phyloP scores from a whole-genome alignment of 2,113 vertebrate genomes.

The Macaca nemestrina region DNA sequence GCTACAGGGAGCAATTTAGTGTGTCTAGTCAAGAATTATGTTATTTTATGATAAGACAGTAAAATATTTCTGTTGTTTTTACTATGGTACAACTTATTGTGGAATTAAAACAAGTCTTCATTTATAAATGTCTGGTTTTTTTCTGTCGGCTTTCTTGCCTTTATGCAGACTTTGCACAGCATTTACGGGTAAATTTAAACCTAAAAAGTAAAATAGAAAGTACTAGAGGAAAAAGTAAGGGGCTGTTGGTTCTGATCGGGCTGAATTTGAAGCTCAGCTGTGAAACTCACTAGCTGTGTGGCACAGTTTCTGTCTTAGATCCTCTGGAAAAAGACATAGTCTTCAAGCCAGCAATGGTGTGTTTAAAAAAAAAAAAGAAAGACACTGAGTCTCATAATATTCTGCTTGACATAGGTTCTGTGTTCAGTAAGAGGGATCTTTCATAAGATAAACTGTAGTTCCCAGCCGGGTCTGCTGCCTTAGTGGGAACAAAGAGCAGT shows the following conservation, averaged over 20 bases:
- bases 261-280: not conserved
- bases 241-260: not conserved
- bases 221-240: not conserved
- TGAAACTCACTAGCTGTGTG: not conserved
- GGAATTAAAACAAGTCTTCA: not conserved
- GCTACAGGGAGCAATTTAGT: not conserved
- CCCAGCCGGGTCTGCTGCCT: not conserved
- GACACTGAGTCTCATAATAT: not conserved
- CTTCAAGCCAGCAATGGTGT: too few relatives aligned
- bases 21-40: not conserved
- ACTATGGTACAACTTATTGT: constrained; percentile 10
- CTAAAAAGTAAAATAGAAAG: not conserved
- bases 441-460: not conserved
- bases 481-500: not conserved
- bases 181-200: constrained; percentile 75
- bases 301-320: not conserved
- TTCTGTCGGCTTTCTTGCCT: constrained; percentile 74
- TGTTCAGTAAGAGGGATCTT: not conserved
- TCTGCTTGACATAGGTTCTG: not conserved
- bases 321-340: not conserved
- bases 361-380: not conserved
- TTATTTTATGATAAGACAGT: constrained; percentile 42
- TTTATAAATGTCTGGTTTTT: constrained; percentile 43
- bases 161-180: constrained; percentile 80
- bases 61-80: constrained; percentile 28